Evolutionary conservation across 2,113 vertebrate species (phyloP), one percentile per base, ranked within the genome.

Genomic region (Lagenorhynchus albirostris): DNA sequence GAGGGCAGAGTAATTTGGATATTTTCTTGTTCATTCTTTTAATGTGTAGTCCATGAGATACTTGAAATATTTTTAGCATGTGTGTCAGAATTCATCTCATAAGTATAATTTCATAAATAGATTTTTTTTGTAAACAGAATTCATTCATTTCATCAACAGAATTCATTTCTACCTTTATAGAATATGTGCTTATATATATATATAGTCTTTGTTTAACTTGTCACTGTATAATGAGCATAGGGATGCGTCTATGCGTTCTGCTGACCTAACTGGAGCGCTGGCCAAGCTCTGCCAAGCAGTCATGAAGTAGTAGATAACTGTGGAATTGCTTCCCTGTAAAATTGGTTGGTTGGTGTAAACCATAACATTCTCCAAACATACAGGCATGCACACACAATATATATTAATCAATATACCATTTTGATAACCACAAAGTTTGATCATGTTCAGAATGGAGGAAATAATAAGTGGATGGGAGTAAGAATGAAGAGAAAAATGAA

Each of bases 21-120:
- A 76, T 62, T 85, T 89, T 95, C 5, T 70, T 93, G 18, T 88
- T 95, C 31, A 53, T 94, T 86, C 93, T 88, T n/a, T 62, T 95
- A 11, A 60, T 50, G 17, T 67, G 41, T 23, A 71, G 20, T 76
- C 67, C 63, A n/a, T 60, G 87, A 88, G 70, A 47, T 55, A 80
- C 10, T 74, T 89, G 38, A 74, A 80, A 41, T 76, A 67, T 82
- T 84, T 94, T 91, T 60, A 89, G 74, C 31, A 65, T 60, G 47
- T n/a, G 29, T 79, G 3, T 90, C 29, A 93, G 44, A 95, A 94
- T 95, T 91, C 10, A 81, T 89, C 86, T 80, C 31, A 9, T 29
- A 76, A 93, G 41, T 15, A 25, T 65, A 38, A 50, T 92, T 96
- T 93, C 21, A 71, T 36, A 71, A 94, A 33, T 13, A 73, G 11